Evolutionary conservation across 2,888 invertebrate genomes (phyloP).

Genomic region (Ferrisia virgata): DNA sequence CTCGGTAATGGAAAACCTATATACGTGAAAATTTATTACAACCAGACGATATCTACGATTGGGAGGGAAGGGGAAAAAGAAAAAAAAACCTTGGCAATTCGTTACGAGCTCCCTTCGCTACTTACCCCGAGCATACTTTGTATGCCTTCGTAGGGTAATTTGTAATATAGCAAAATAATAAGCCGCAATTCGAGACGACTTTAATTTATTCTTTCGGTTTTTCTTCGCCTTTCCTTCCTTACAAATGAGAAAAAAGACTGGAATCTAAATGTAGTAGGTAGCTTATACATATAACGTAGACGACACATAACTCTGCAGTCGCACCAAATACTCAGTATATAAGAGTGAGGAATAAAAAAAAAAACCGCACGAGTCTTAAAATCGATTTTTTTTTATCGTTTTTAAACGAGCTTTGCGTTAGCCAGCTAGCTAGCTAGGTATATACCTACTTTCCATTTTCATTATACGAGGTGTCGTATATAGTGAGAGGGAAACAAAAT

Average conservation of each 20-base stretch:
- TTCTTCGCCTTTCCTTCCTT: background rate
- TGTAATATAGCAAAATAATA: background rate
- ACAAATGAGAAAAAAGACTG: background rate
- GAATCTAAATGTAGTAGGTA: no score
- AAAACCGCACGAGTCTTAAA: background rate
- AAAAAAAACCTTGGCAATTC: background rate
- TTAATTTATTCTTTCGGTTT: background rate
- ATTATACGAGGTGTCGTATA: background rate
- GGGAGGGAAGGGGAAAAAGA: background rate
- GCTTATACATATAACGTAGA: background rate
- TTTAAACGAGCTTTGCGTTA: background rate
- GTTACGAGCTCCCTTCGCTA: background rate
- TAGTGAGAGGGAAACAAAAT: no score
- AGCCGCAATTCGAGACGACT: background rate
- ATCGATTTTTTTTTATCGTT: conserved; percentile 1
- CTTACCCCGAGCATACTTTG: no score
- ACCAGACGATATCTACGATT: background rate
- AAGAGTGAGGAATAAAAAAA: background rate
- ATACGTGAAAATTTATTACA: background rate
- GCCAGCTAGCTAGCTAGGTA: no score
- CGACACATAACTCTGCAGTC: background rate
- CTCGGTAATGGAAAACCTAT: background rate
- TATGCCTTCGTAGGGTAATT: background rate
- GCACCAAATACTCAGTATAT: no score
- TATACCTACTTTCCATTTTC: background rate